Percentiles rank a stretch among this genome's conserved stretches.
These are phyloP conservation scores for Saturnia pavonia DNA, from an alignment of 2,888 invertebrate species.

Conservation along the genomic window DNA sequence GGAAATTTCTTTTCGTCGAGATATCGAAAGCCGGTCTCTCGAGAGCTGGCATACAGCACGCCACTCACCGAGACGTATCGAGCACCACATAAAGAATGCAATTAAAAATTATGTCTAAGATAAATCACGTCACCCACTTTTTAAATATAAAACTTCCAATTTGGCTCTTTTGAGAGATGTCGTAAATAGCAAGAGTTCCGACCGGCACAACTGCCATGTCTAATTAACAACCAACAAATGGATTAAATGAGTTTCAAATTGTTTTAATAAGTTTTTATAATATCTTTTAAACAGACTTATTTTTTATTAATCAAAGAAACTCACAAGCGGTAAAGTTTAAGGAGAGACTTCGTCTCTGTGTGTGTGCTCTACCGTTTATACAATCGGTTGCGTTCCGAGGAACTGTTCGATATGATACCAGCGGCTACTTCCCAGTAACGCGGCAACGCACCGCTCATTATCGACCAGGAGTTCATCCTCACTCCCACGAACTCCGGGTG, in stretches of 20 bases:
- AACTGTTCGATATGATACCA: no score
- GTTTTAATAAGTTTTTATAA: background rate
- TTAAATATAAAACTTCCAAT: conserved; percentile 1
- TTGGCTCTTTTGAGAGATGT: background rate
- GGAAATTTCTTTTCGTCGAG: background rate
- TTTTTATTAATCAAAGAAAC: no score
- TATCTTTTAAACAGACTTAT: no score
- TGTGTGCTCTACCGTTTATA: no score
- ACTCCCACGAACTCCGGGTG: no score
- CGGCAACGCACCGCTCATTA: no score
- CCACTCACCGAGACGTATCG: background rate
- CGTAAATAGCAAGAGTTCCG: background rate
- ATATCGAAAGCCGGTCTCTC: background rate
- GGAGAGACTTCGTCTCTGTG: no score
- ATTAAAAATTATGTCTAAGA: conserved; percentile 11
- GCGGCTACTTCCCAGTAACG: no score
- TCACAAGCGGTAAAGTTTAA: no score
- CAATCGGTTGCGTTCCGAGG: no score
- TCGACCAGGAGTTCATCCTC: no score
- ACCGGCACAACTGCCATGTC: background rate
- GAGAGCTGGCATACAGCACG: background rate
- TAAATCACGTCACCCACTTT: conserved; percentile 14
- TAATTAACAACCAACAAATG: background rate
- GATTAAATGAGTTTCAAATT: background rate
- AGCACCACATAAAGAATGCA: conserved; percentile 4